These are phyloP conservation scores for Drosophila tristis DNA, from an alignment of 1,140 invertebrate species.

Conservation along the genomic window DNA sequence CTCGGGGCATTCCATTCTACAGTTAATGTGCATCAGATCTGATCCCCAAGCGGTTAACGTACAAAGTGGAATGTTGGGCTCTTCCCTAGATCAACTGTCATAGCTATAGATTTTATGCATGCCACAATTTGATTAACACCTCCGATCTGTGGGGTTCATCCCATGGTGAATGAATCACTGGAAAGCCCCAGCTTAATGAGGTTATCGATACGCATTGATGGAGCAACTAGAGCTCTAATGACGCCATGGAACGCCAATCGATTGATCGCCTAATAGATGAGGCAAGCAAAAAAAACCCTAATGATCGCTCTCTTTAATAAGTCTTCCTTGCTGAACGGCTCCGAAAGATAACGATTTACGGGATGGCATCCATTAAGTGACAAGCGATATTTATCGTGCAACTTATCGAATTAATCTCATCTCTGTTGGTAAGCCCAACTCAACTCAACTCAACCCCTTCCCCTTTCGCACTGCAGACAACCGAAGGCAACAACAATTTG, in stretches of 20 bases:
- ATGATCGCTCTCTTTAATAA: background rate
- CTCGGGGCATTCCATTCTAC: background rate
- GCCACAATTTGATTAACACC: too few relatives aligned
- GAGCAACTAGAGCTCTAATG: too few relatives aligned
- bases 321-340: background rate
- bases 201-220: too few relatives aligned
- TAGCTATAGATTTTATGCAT: background rate
- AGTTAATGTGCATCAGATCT: too few relatives aligned
- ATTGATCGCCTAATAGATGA: too few relatives aligned
- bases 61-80: too few relatives aligned
- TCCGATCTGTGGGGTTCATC: too few relatives aligned
- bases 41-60: too few relatives aligned
- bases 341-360: constrained; percentile 25
- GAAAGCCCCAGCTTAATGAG: too few relatives aligned
- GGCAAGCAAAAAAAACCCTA: background rate
- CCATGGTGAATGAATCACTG: too few relatives aligned
- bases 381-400: constrained; percentile 37
- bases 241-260: too few relatives aligned
- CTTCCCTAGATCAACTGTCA: too few relatives aligned
- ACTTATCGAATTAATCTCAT: constrained; percentile 42
- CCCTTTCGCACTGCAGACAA: background rate
- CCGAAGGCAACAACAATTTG: constrained; percentile 32
- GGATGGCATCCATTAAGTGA: constrained; percentile 26
- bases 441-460: background rate
- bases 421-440: background rate